These are phyloP conservation scores for Porites evermanni DNA, from an alignment of 92 coral and sea anemone genomes.

Conservation along the genomic window DNA sequence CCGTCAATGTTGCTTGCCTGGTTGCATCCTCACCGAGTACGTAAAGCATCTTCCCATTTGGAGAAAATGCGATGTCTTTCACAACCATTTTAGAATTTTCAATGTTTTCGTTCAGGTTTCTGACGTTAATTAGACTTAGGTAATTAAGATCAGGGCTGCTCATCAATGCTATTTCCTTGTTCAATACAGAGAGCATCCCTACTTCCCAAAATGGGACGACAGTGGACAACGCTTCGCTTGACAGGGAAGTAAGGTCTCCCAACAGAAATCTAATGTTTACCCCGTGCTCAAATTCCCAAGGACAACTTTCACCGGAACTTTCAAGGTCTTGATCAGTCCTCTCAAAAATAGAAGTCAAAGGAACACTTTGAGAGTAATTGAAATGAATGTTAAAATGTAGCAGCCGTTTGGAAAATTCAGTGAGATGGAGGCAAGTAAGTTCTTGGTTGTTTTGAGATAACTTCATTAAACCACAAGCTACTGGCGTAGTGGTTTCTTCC, in stretches of 20 bases:
- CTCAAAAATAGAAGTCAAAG: background rate
- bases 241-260: background rate
- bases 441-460: slow-evolving; percentile 6
- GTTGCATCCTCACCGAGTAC: background rate
- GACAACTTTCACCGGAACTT: background rate
- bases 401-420: slow-evolving; percentile 7
- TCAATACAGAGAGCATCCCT: background rate
- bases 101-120: background rate
- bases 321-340: background rate
- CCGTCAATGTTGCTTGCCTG: background rate
- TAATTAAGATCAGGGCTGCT: slow-evolving; percentile 12
- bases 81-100: background rate
- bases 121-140: slow-evolving; percentile 9
- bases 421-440: slow-evolving; percentile 10
- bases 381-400: background rate
- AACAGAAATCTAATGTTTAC: background rate
- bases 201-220: slow-evolving; percentile 20
- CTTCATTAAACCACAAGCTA: slow-evolving; percentile 6
- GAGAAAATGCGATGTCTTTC: slow-evolving; percentile 4
- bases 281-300: slow-evolving; percentile 17
- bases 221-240: background rate
- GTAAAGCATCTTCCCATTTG: background rate
- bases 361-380: background rate
- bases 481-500: background rate
- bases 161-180: slow-evolving; percentile 12